Evolutionary conservation across 1,140 invertebrate species (phyloP).

Genomic region (Drosophila sturtevanti): DNA sequence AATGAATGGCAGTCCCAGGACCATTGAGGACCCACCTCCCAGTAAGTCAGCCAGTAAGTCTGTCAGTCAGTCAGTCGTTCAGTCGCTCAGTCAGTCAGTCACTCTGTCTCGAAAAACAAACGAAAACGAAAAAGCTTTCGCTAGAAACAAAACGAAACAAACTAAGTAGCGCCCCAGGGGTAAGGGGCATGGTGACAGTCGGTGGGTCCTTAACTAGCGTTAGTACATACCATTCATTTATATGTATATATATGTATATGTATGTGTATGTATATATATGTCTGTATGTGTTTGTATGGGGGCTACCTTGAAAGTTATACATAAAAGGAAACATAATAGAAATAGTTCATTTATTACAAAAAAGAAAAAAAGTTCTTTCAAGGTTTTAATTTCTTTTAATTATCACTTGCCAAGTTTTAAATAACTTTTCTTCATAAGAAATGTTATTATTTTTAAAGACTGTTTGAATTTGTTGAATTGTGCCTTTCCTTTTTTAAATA

Average conservation of each 20-base stretch:
- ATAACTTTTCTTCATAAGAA: slow-evolving; percentile 8
- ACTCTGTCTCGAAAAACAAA: slow-evolving; percentile 23
- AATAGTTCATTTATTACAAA: slow-evolving; percentile 4
- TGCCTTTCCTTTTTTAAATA: too few species aligned
- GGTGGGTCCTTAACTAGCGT: slow-evolving; percentile 1
- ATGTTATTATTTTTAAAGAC: too few species aligned
- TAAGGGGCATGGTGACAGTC: slow-evolving; percentile 40
- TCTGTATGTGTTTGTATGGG: background rate
- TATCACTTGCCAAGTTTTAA: slow-evolving; percentile 1
- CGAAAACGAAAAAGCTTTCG: slow-evolving; percentile 16
- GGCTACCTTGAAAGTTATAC: background rate
- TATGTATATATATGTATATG: background rate
- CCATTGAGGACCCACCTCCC: slow-evolving; percentile 12
- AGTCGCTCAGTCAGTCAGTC: slow-evolving; percentile 29
- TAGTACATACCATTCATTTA: slow-evolving; percentile 13
- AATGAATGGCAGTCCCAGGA: slow-evolving; percentile 66
- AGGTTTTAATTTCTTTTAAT: background rate
- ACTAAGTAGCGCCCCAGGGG: slow-evolving; percentile 72
- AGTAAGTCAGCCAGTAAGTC: background rate
- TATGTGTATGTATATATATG: background rate
- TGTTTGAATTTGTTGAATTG: too few species aligned
- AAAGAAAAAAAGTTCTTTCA: background rate
- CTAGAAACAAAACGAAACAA: slow-evolving; percentile 68
- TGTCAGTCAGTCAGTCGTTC: slow-evolving; percentile 13
- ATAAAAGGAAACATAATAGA: background rate